A percentile compares a stretch with the other conserved stretches of the same genome.
These are phyloP conservation scores for Otolemur garnettii DNA, from an alignment of 2,113 vertebrate species.

Conservation along the genomic window DNA sequence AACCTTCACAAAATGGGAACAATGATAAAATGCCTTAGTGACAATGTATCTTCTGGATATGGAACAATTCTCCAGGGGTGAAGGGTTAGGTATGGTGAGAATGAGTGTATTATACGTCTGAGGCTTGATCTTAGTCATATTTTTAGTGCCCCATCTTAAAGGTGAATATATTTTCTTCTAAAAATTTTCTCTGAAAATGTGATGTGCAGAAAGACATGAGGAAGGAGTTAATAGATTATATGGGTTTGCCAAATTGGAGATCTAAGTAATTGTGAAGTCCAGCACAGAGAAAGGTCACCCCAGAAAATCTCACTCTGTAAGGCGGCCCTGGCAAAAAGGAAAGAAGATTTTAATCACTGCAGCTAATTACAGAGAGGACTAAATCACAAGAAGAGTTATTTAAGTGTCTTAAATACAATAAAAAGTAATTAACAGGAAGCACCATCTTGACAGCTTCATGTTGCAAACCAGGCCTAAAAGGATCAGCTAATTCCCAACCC, in stretches of 20 bases:
- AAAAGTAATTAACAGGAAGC: conserved; percentile 83
- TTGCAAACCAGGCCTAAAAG: conserved; percentile 74
- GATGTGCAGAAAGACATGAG: conserved; percentile 51
- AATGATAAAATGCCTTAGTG: not conserved
- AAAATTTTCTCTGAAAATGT: conserved; percentile 59
- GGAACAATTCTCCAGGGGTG: not conserved
- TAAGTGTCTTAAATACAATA: conserved; percentile 85
- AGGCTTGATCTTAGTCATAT: not conserved
- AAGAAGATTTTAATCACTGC: conserved; percentile 82
- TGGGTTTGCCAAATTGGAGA: conserved; percentile 60
- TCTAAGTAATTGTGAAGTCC: conserved; percentile 75
- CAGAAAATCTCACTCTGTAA: conserved; percentile 73
- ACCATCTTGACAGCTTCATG: conserved; percentile 81
- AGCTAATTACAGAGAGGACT: conserved; percentile 83
- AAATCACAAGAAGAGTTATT: conserved; percentile 85
- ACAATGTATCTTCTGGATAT: not conserved
- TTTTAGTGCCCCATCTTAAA: conserved; percentile 12
- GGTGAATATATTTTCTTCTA: conserved; percentile 42
- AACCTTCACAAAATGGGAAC: not conserved
- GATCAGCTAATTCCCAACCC: conserved; percentile 76
- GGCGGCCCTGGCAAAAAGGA: conserved; percentile 67
- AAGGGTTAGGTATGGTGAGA: not conserved
- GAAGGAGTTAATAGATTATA: conserved; percentile 54
- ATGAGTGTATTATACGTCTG: not conserved
- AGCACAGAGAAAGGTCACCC: conserved; percentile 78